Conservation (phyloP, 2,888 invertebrate genomes). For the Drosophila differens region DNA sequence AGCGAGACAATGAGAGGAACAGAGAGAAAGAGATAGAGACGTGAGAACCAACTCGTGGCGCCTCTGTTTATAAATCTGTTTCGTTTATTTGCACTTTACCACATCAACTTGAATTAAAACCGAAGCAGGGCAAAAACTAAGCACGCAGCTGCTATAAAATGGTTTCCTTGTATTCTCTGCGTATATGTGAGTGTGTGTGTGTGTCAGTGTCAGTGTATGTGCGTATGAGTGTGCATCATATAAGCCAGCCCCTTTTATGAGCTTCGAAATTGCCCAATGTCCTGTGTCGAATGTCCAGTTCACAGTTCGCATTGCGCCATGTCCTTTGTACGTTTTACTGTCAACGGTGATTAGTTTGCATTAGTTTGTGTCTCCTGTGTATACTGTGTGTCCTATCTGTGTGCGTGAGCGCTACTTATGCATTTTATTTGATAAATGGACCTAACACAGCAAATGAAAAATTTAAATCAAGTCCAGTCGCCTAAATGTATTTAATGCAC, state of each 20-base stretch:
- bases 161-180: constrained; percentile 6
- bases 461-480: constrained; percentile 62
- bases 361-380: constrained; percentile 46
- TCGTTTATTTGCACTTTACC: constrained; percentile 72
- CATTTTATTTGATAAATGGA: constrained; percentile 40
- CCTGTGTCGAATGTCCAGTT: constrained; percentile 47
- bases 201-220: background rate
- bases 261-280: constrained; percentile 43
- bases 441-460: constrained; percentile 44
- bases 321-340: constrained; percentile 59
- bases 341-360: constrained; percentile 76
- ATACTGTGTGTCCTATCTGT: constrained; percentile 6
- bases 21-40: constrained; percentile 15
- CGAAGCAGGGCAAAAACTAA: constrained; percentile 48
- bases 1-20: background rate
- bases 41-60: constrained; percentile 29
- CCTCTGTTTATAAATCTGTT: constrained; percentile 73
- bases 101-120: constrained; percentile 76
- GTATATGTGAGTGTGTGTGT: background rate
- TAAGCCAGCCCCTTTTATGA: constrained; percentile 47
- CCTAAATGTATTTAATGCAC: constrained; percentile 45
- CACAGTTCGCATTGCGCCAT: constrained; percentile 19
- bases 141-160: constrained; percentile 62
- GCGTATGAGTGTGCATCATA: constrained; percentile 15
- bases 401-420: constrained; percentile 28